These are phyloP conservation scores for Cydia splendana DNA, from an alignment of 1,140 invertebrate genomes.

Conservation along the genomic window DNA sequence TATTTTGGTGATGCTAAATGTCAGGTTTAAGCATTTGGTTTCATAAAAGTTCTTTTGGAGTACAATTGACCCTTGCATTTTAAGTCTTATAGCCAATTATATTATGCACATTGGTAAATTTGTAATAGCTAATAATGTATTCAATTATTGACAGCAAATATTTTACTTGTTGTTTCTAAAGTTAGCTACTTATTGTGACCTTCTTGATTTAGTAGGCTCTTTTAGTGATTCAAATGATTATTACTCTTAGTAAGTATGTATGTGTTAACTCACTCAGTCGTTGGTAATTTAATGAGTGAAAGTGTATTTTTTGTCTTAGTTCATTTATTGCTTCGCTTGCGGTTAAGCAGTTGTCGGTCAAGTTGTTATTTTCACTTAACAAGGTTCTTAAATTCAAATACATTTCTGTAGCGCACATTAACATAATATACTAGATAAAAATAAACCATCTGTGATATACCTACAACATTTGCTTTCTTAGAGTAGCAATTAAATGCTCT, in stretches of 20 bases:
- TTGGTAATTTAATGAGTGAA: slow-evolving; percentile 24
- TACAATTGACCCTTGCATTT: no score
- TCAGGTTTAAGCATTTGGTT: no score
- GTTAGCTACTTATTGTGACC: no score
- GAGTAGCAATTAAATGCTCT: neutral
- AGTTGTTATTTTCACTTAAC: neutral
- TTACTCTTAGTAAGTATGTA: neutral
- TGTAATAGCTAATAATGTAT: no score
- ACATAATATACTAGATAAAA: neutral
- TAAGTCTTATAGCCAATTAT: no score
- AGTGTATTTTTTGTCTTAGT: slow-evolving; percentile 15
- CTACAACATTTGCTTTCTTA: neutral
- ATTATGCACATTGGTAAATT: no score
- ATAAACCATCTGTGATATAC: neutral
- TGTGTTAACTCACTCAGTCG: neutral
- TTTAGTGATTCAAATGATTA: no score
- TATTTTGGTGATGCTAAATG: no score
- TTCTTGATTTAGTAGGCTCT: no score
- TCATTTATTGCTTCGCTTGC: neutral
- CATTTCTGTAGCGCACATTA: neutral
- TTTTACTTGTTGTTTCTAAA: no score
- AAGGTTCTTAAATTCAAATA: neutral
- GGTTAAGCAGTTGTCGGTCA: slow-evolving; percentile 14
- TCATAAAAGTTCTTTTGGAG: no score
- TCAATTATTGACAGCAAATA: no score